Conservation (phyloP, 2,888 invertebrate species). For the Zhuqinia jingwanae region DNA sequence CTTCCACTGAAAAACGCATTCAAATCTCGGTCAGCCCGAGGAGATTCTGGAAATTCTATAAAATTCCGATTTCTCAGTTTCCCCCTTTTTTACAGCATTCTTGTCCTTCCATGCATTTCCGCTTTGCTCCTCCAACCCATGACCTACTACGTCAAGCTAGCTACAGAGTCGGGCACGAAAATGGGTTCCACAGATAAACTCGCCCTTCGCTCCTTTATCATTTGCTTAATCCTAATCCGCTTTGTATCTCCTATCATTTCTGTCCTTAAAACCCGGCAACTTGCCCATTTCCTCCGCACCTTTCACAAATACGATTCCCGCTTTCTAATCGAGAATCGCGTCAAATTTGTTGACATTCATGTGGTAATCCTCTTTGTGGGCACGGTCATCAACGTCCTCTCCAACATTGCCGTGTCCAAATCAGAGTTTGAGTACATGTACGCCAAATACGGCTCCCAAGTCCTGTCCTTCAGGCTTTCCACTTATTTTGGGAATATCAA, state of each 20-base stretch:
- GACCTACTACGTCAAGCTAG: constrained; percentile 1
- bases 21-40: no score
- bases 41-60: no score
- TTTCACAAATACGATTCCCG: constrained; percentile 10
- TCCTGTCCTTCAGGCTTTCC: not conserved
- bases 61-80: not conserved
- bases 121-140: not conserved
- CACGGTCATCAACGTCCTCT: constrained; percentile 4
- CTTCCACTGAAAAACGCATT: constrained; percentile 11
- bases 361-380: not conserved
- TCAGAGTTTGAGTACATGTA: no score
- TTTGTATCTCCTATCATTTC: constrained; percentile 4
- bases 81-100: not conserved
- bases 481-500: not conserved
- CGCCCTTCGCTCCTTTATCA: not conserved
- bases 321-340: not conserved
- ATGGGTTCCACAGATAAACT: constrained; percentile 9
- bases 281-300: not conserved
- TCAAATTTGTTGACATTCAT: constrained; percentile 11
- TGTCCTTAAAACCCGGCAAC: not conserved
- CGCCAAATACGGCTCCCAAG: not conserved
- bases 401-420: constrained; percentile 28
- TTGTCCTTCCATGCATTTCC: not conserved
- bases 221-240: not conserved
- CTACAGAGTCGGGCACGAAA: not conserved